Percentiles rank a stretch among this genome's conserved stretches.
phyloP scores from a whole-genome alignment of 2,113 vertebrate species.

The Rhodinocichla rosea region DNA sequence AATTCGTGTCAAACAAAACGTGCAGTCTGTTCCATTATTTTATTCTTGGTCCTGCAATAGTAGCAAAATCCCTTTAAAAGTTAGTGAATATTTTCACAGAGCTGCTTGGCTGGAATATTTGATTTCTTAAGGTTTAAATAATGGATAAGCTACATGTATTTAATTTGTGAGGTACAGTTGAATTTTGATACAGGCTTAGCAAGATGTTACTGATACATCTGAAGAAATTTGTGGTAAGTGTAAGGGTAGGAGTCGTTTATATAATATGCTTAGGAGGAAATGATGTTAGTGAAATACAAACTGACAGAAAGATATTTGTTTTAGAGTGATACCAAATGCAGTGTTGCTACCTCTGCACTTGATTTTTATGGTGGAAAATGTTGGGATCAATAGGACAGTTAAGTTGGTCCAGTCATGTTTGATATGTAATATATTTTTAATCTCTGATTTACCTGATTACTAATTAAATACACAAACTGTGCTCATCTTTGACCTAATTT shows the following conservation, averaged over 20 bases:
- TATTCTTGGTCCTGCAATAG: not conserved
- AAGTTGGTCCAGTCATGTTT: not conserved
- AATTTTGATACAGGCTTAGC: not conserved
- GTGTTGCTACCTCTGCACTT: not conserved
- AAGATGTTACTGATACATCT: not conserved
- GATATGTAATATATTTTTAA: not conserved
- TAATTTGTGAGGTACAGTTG: not conserved
- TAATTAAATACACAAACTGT: not conserved
- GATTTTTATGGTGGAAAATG: not conserved
- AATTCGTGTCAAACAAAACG: not conserved
- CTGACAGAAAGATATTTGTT: not conserved
- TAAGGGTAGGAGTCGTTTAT: not conserved
- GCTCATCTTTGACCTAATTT: not conserved
- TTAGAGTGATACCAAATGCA: not conserved
- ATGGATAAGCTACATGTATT: not conserved
- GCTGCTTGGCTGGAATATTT: not conserved
- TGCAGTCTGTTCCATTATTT: not conserved
- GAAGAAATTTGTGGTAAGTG: not conserved
- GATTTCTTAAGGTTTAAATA: constrained; percentile 4
- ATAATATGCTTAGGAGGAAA: not conserved
- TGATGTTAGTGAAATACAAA: not conserved
- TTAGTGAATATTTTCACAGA: not conserved
- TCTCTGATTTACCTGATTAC: not conserved
- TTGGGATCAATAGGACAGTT: not conserved
- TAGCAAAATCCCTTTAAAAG: not conserved